A percentile compares a stretch with the other conserved stretches of the same genome.
phyloP scores from a whole-genome alignment of 2,113 vertebrate species.

The Terrapene triunguis region DNA sequence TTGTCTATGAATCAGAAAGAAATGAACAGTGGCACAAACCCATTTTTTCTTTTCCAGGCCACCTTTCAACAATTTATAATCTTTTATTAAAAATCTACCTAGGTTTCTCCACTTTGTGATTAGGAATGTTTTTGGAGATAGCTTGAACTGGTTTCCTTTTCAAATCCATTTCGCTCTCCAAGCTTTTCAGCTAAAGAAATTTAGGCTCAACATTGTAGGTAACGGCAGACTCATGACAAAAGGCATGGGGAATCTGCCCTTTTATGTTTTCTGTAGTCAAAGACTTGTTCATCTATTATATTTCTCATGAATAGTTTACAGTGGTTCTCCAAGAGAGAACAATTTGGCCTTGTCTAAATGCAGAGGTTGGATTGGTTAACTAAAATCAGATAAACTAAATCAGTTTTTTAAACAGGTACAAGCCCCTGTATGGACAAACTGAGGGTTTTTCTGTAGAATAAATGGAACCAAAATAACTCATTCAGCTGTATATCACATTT shows the following conservation, averaged over 20 bases:
- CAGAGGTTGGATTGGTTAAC: neutral
- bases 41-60: neutral
- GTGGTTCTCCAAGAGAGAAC: constrained; percentile 23
- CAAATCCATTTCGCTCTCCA: neutral
- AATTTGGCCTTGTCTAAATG: constrained; percentile 23
- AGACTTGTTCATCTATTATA: neutral
- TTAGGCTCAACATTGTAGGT: neutral
- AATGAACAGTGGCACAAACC: constrained; percentile 17
- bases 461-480: neutral
- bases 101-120: neutral
- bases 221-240: neutral
- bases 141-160: neutral
- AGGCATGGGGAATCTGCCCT: neutral
- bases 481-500: neutral
- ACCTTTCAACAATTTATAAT: neutral
- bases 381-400: neutral
- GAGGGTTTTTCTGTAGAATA: neutral
- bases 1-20: neutral
- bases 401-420: neutral
- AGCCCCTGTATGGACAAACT: neutral
- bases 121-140: neutral
- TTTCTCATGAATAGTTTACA: neutral
- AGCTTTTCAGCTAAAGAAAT: neutral
- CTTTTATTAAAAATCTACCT: neutral
- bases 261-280: neutral